Conservation (phyloP, 2,797 vertebrate genomes). For the Peromyscus aztecus region DNA sequence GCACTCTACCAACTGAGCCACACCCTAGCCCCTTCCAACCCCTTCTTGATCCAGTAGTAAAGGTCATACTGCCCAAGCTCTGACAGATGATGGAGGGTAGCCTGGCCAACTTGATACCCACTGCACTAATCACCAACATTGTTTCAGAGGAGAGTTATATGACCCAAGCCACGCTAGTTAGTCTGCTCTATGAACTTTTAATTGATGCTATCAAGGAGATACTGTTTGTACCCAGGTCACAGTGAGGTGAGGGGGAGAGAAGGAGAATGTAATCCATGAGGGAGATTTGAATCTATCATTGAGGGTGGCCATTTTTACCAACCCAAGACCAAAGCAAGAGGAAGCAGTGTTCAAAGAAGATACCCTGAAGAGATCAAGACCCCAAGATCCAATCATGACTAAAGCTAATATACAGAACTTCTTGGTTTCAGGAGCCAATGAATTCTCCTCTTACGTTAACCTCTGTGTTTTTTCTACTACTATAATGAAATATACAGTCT, state of each 20-base stretch:
- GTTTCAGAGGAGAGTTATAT: neutral
- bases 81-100: neutral
- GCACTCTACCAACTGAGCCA: neutral
- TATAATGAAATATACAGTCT: neutral
- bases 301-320: neutral
- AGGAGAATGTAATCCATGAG: neutral
- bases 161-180: neutral
- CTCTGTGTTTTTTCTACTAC: neutral
- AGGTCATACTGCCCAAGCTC: neutral
- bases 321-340: neutral
- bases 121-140: neutral
- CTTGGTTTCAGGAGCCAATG: neutral
- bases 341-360: neutral
- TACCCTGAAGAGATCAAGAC: neutral
- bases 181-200: neutral
- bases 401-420: neutral
- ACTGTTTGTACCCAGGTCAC: neutral
- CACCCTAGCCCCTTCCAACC: neutral
- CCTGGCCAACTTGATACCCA: neutral
- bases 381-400: neutral
- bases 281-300: neutral
- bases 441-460: neutral
- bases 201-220: neutral
- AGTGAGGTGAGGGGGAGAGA: neutral
- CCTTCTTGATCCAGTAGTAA: neutral